Conservation (phyloP, 2,797 vertebrate genomes). For the Pelochelys cantorii region DNA sequence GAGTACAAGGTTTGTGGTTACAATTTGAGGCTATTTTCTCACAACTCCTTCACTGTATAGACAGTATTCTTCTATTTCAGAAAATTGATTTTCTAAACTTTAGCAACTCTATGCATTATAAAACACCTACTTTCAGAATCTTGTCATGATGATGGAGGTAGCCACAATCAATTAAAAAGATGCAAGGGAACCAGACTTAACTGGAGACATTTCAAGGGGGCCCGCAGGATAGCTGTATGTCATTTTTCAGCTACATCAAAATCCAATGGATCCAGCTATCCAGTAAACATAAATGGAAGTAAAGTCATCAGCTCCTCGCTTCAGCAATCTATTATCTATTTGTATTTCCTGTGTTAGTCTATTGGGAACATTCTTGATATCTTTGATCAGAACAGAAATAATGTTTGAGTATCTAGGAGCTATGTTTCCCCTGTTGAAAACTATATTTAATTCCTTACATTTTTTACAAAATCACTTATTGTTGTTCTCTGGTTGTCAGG, state of each 20-base stretch:
- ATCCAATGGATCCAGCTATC: conserved; percentile 26
- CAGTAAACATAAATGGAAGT: conserved; percentile 51
- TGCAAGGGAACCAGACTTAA: background rate
- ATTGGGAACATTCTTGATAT: conserved; percentile 36
- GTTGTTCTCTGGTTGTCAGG: conserved; percentile 62
- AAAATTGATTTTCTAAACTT: background rate
- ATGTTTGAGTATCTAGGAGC: conserved; percentile 56
- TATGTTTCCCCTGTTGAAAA: conserved; percentile 53
- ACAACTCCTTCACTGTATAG: background rate
- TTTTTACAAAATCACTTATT: conserved; percentile 55
- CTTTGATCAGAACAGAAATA: conserved; percentile 62
- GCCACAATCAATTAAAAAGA: conserved; percentile 1
- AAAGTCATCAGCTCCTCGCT: conserved; percentile 54
- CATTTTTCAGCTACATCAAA: conserved; percentile 13
- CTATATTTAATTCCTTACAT: conserved; percentile 55
- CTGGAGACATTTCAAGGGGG: conserved; percentile 52
- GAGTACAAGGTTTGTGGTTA: background rate
- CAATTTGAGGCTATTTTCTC: conserved; percentile 4
- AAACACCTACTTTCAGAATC: background rate
- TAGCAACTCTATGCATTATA: background rate
- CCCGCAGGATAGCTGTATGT: conserved; percentile 48
- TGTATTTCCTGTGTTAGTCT: background rate
- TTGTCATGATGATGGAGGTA: background rate
- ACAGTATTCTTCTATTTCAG: background rate
- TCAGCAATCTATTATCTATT: background rate